Percentiles rank a stretch among this genome's conserved stretches.
These are phyloP conservation scores for Mimumesa dahlbomi DNA, from an alignment of 2,888 invertebrate genomes.

Conservation along the genomic window DNA sequence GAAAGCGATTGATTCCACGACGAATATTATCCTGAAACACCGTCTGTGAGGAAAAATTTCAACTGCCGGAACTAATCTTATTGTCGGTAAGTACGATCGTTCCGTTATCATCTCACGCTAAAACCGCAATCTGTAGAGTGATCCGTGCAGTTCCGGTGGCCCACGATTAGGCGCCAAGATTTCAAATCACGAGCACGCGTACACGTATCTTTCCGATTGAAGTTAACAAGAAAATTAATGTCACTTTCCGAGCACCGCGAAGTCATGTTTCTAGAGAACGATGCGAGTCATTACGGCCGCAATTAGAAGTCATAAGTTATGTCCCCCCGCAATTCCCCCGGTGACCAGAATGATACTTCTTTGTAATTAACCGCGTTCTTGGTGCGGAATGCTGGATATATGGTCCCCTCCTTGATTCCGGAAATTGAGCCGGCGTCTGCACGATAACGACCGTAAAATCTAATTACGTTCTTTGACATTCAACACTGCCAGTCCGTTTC, in stretches of 20 bases:
- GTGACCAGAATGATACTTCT: not conserved
- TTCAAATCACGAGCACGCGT: not conserved
- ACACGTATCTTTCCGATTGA: too few relatives aligned
- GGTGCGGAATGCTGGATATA: not conserved
- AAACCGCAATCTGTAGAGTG: not conserved
- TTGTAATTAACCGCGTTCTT: constrained; percentile 1
- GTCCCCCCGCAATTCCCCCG: not conserved
- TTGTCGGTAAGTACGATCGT: constrained; percentile 50
- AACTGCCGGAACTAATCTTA: not conserved
- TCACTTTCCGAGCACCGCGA: not conserved
- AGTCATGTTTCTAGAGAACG: not conserved
- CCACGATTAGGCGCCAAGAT: too few relatives aligned
- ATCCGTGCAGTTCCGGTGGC: too few relatives aligned
- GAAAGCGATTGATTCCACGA: not conserved
- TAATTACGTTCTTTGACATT: constrained; percentile 50
- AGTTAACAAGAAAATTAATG: not conserved
- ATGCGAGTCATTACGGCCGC: not conserved
- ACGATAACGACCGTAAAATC: constrained; percentile 47
- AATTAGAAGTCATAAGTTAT: not conserved
- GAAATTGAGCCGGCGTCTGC: constrained; percentile 51
- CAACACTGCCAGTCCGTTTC: constrained; percentile 23
- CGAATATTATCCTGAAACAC: not conserved
- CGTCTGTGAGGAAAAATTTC: not conserved
- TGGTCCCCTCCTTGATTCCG: constrained; percentile 12
- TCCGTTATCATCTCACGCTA: constrained; percentile 43